phyloP scores from a whole-genome alignment of 2,113 vertebrate genomes.

The Xenopus tropicalis region UCB_Xtro_10.0 CM004447.2:25770001-25770500 shows the following conservation, averaged over 20 bases:
- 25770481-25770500: not conserved
- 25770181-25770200: too few species aligned
- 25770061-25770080: too few species aligned
- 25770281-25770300: slow-evolving; percentile 20
- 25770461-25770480: slow-evolving; percentile 8
- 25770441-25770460: not conserved
- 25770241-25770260: not conserved
- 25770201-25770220: too few species aligned
- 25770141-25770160: too few species aligned
- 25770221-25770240: not conserved
- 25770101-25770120: too few species aligned
- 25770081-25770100: too few species aligned
- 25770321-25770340: slow-evolving; percentile 33
- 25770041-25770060: too few species aligned
- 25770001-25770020: too few species aligned
- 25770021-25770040: too few species aligned
- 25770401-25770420: not conserved
- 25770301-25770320: slow-evolving; percentile 29
- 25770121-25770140: too few species aligned
- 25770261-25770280: not conserved
- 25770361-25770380: slow-evolving; percentile 26
- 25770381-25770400: slow-evolving; percentile 1
- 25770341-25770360: slow-evolving; percentile 7
- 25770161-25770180: too few species aligned
- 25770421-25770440: not conserved